These are phyloP conservation scores for Calcarius ornatus DNA, from an alignment of 2,113 vertebrate genomes.

Conservation along the genomic window DNA sequence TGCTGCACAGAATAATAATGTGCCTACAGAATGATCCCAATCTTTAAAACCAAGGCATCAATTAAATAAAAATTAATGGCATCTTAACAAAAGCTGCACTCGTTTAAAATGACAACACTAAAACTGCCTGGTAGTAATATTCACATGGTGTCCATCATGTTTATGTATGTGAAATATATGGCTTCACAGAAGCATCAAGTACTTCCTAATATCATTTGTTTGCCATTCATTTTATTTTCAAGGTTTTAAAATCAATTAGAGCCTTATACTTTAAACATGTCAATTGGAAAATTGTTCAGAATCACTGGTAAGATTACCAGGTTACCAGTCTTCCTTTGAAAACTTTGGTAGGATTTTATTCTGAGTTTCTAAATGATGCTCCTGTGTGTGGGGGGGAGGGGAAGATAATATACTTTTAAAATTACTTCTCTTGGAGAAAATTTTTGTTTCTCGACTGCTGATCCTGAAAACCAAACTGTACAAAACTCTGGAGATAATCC, in stretches of 20 bases:
- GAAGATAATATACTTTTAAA: background rate
- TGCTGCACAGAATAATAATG: conserved; percentile 21
- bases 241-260: background rate
- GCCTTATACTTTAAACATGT: background rate
- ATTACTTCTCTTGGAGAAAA: background rate
- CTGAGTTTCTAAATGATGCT: background rate
- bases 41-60: conserved; percentile 22
- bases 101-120: background rate
- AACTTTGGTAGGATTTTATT: background rate
- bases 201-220: background rate
- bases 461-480: background rate
- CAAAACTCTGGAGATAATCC: background rate
- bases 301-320: background rate
- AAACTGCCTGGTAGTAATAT: background rate
- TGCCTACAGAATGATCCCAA: background rate
- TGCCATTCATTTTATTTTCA: conserved; percentile 5
- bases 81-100: background rate
- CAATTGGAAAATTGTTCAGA: background rate
- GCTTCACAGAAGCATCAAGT: background rate
- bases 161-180: background rate
- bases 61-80: conserved; percentile 45
- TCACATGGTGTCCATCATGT: background rate
- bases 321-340: background rate
- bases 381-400: too few species aligned
- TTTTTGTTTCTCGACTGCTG: background rate